Evolutionary conservation across 2,797 vertebrate species (phyloP), one percentile per base, ranked within the genome.

Genomic region (Cyprinella venusta): DNA sequence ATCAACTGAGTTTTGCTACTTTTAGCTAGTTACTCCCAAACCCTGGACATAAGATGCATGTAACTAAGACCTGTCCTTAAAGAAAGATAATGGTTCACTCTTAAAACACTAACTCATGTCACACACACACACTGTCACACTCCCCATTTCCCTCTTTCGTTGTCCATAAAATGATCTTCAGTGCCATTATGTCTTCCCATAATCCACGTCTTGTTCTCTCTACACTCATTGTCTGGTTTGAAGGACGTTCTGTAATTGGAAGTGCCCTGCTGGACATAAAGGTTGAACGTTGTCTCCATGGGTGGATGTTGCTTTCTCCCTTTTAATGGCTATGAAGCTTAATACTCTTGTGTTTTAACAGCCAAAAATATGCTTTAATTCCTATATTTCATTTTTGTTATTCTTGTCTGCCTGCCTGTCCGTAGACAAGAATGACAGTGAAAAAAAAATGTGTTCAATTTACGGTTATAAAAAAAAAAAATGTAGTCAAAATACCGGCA

Each of bases 241-340:
- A 72, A 72, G 69, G 12, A 63, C 24, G 21, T 72, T 40, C 30
- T 72, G 26, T 63, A 81, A 81, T 64, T 74, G 56, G 64, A 63
- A 16, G 21, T 74, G 42, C 7, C 30, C 59, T 64, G 19, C 24
- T 38, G 50, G 64, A 81, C 8, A 42, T 81, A 79, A 76, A 81
- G 56, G 59, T 64, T 71, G 56, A 85, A 81, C 61, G 79, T 71
- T 70, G 33, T 64, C 67, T 76, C 36, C n/a, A 70, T 81, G 54
- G 65, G 67, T 78, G 80, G 75, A 56, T 45, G 67, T 70, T 71
- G 65, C 65, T 24, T 76, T 80, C 42, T 63, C 21, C 24, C 75
- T 48, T 33, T 52, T 50, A 76, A 52, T 42, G 50, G 38, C 26
- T 8, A 70, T 63, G 42, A 54, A n/a, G 36, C 19, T 13, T 42